Evolutionary conservation across 2,888 invertebrate genomes (phyloP), one percentile per base, ranked within the genome.

Genomic region (Brachylomia viminalis): DNA sequence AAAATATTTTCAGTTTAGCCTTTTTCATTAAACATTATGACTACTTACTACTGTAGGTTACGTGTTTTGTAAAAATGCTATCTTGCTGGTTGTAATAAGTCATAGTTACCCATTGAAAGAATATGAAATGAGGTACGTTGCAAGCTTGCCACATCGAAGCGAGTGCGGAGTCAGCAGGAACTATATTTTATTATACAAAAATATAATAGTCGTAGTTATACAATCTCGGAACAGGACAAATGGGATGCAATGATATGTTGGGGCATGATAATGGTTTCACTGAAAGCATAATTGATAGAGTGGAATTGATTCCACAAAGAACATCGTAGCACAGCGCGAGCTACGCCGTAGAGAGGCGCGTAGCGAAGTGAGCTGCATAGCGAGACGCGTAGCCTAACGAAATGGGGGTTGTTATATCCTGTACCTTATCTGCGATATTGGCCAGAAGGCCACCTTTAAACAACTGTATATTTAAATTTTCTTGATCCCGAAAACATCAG

Each of bases 51-150:
- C 45, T 54, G 33, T 58, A 42, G 54, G 30, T 49, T 15, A 59
- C 45, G 30, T 77, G 47, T 61, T 82, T 69, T 72, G 62, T 81
- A 77, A 84, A 84, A 85, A 85, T 79, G 13, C 56, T 54, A 59
- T 69, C 76, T 80, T 42, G 38, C 23, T 64, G 54, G 59, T 58
- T 33, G 66, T 71, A 58, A 77, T 80, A 86, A 86, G 83, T 86
- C 64, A 86, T 80, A 80, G 80, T 62, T 80, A 70, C 80, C 74
- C 79, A 83, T 86, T 56, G 70, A 76, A 56, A 59, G 83, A 86
- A 84, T 84, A 83, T 83, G 56, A 72, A 84, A 86, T 84, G 72
- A 86, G 83, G 68, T 56, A 59, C 45, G 52, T 56, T 72, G 71
- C 74, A 72, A 75, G 54, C 72, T 62, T 62, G 42, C 61, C 56